A percentile compares a stretch with the other conserved stretches of the same genome.
Evolutionary conservation across 2,888 invertebrate species (phyloP).

Genomic region (Athalia cordata): DNA sequence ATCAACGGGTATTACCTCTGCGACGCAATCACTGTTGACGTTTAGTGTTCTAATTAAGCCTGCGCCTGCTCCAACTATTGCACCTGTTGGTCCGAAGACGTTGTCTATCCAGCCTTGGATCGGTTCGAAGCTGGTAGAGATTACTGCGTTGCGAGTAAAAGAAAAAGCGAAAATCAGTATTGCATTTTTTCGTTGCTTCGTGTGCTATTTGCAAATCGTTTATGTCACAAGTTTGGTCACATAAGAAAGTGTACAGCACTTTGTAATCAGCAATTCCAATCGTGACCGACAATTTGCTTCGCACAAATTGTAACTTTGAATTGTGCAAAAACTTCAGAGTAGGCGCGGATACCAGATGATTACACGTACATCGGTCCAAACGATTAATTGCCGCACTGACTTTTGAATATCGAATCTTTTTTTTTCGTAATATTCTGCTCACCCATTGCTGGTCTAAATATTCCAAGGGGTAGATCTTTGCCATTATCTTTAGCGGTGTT

Average conservation of each 20-base stretch:
- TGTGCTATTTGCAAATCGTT: background rate
- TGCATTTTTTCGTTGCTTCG: background rate
- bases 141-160: slow-evolving; percentile 67
- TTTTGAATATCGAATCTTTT: too few species aligned
- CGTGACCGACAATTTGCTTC: too few species aligned
- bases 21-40: slow-evolving; percentile 63
- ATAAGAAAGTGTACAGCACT: too few species aligned
- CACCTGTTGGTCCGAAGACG: slow-evolving; percentile 77
- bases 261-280: too few species aligned
- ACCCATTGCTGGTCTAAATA: slow-evolving; percentile 84
- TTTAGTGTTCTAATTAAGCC: slow-evolving; percentile 76
- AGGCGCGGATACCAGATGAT: too few species aligned
- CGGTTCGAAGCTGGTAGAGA: slow-evolving; percentile 75
- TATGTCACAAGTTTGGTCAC: background rate
- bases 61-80: slow-evolving; percentile 75
- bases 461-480: slow-evolving; percentile 78
- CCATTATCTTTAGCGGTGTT: slow-evolving; percentile 77
- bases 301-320: too few species aligned
- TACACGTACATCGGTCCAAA: too few species aligned
- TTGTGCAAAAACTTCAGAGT: too few species aligned
- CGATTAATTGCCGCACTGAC: too few species aligned
- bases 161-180: background rate
- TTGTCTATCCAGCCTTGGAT: slow-evolving; percentile 83
- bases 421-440: slow-evolving; percentile 55
- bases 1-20: slow-evolving; percentile 74